phyloP scores from a whole-genome alignment of 2,888 invertebrate genomes.

The Eristalinus sepulchralis region DNA sequence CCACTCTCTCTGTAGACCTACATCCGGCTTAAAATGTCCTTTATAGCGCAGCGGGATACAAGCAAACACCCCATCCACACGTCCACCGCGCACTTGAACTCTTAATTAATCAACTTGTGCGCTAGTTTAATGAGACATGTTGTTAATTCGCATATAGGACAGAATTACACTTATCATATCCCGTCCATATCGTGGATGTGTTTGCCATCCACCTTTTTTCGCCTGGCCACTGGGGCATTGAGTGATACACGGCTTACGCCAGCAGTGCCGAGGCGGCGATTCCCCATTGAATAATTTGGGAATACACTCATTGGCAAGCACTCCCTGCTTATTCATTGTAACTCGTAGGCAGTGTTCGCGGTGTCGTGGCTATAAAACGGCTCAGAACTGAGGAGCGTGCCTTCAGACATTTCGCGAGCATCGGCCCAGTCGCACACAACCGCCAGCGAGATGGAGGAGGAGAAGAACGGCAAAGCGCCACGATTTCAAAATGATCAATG shows the following conservation, averaged over 20 bases:
- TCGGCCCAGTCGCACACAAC: conserved; percentile 34
- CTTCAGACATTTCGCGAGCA: conserved; percentile 57
- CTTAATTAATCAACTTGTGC: conserved; percentile 48
- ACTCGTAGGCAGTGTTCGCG: background rate
- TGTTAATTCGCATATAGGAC: conserved; percentile 40
- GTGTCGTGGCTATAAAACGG: conserved; percentile 54
- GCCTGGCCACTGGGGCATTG: conserved; percentile 29
- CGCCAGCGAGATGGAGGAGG: background rate
- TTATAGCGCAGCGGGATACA: background rate
- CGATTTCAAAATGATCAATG: conserved; percentile 52
- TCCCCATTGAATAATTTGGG: conserved; percentile 70
- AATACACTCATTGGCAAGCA: conserved; percentile 51
- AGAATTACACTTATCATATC: conserved; percentile 34
- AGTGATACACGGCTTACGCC: conserved; percentile 36
- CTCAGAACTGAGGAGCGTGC: conserved; percentile 11
- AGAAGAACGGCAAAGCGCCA: conserved; percentile 46
- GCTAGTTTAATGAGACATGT: conserved; percentile 38
- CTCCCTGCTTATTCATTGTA: conserved; percentile 49
- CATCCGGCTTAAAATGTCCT: background rate
- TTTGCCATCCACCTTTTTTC: background rate
- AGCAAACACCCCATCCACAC: background rate
- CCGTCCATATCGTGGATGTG: background rate
- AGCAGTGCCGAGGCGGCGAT: conserved; percentile 38
- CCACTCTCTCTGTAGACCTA: background rate
- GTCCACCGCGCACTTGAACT: background rate